Evolutionary conservation across 2,888 invertebrate species (phyloP).

Genomic region (Euzophera pinguis): DNA sequence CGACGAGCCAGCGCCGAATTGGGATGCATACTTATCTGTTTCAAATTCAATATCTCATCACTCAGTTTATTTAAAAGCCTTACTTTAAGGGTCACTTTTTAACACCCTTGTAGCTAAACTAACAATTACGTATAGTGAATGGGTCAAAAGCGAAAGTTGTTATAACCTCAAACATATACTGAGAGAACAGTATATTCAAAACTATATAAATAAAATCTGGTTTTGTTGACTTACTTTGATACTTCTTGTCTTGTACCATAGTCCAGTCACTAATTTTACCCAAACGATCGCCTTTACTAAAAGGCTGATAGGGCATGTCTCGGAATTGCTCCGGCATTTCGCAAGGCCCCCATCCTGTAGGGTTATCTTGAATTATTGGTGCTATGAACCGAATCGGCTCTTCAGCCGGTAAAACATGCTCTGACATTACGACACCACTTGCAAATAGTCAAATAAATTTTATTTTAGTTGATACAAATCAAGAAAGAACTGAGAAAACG

Average conservation of each 20-base stretch:
- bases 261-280: conserved; percentile 99
- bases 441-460: conserved; percentile 22
- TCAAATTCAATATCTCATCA: not conserved
- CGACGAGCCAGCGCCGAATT: conserved; percentile 96
- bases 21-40: conserved; percentile 93
- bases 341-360: conserved; percentile 98
- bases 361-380: conserved; percentile 90
- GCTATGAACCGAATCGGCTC: conserved; percentile 84
- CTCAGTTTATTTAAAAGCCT: not conserved
- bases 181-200: not conserved
- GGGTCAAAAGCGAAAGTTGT: conserved; percentile 30
- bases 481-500: conserved; percentile 36
- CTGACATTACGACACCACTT: conserved; percentile 53
- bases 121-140: not conserved
- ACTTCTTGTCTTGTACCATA: conserved; percentile 96
- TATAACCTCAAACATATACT: conserved; percentile 45
- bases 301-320: conserved; percentile 99
- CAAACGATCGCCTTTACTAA: conserved; percentile 98
- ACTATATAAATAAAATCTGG: conserved; percentile 5
- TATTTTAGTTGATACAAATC: conserved; percentile 19
- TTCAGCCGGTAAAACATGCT: conserved; percentile 77
- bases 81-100: too few relatives aligned
- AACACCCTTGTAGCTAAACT: not conserved
- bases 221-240: conserved; percentile 84
- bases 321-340: conserved; percentile 95